These are phyloP conservation scores for Salvelinus alpinus DNA, from an alignment of 2,113 vertebrate species.

Conservation along the genomic window DNA sequence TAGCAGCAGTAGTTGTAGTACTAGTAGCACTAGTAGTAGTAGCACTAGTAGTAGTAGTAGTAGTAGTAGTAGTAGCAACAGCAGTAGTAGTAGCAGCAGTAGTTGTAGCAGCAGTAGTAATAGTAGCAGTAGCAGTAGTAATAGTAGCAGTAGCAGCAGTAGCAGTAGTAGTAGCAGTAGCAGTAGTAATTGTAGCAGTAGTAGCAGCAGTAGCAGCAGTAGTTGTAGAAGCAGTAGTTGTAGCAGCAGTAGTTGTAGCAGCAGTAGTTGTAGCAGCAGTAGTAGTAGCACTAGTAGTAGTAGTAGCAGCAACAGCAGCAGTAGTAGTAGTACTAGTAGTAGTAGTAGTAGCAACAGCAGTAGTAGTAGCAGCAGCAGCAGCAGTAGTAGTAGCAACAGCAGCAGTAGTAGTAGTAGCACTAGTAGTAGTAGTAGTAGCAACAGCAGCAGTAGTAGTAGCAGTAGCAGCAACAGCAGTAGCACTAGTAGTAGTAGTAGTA, in stretches of 20 bases:
- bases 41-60: fast-evolving
- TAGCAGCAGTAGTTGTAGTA: fast-evolving
- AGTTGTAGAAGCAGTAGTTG: no score
- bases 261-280: no score
- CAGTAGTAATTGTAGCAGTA: fast-evolving
- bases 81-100: no score
- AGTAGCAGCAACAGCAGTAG: fast-evolving
- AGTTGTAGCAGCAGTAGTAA: fast-evolving
- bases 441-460: fast-evolving
- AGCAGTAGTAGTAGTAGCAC: fast-evolving
- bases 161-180: no score
- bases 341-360: fast-evolving
- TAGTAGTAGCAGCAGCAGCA: fast-evolving
- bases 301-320: fast-evolving
- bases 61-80: no score
- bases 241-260: fast-evolving
- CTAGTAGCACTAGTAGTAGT: fast-evolving
- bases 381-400: fast-evolving
- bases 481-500: fast-evolving
- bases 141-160: no score
- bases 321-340: no score
- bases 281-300: fast-evolving
- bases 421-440: fast-evolving
- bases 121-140: fast-evolving
- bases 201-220: no score